Conservation (phyloP, 1,140 invertebrate genomes). For the Nylanderia fulva region DNA sequence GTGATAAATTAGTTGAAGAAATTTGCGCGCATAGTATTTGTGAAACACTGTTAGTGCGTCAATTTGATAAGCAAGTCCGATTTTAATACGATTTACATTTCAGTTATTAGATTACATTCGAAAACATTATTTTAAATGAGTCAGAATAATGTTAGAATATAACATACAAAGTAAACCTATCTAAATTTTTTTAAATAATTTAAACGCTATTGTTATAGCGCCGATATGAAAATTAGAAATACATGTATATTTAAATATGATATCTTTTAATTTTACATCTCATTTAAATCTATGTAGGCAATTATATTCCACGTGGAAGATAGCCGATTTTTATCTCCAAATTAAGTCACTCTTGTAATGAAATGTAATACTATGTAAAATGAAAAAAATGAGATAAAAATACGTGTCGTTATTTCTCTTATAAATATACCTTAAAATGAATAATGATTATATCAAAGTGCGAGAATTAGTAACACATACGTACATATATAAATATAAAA, state of each 20-base stretch:
- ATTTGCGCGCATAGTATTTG: not conserved
- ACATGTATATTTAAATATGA: not conserved
- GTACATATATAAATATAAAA: not conserved
- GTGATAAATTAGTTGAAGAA: not conserved
- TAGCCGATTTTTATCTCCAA: conserved; percentile 12
- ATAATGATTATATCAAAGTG: not conserved
- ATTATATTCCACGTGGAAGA: not conserved
- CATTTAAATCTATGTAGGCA: conserved; percentile 8
- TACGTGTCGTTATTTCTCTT: conserved; percentile 23
- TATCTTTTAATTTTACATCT: not conserved
- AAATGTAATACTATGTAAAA: conserved; percentile 19
- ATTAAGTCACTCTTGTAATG: not conserved
- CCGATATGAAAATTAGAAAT: conserved; percentile 32
- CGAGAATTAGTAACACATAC: no score
- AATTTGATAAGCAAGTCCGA: not conserved
- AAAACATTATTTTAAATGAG: not conserved
- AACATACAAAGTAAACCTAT: not conserved
- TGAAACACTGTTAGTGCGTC: not conserved
- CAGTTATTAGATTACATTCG: not conserved
- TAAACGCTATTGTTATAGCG: not conserved
- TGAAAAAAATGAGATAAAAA: conserved; percentile 42
- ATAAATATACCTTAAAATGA: not conserved
- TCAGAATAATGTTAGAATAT: not conserved
- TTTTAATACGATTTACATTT: not conserved
- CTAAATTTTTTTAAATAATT: conserved; percentile 28